Evolutionary conservation across 2,797 vertebrate genomes (phyloP), one percentile per base, ranked within the genome.

Genomic region (Poecilia picta): DNA sequence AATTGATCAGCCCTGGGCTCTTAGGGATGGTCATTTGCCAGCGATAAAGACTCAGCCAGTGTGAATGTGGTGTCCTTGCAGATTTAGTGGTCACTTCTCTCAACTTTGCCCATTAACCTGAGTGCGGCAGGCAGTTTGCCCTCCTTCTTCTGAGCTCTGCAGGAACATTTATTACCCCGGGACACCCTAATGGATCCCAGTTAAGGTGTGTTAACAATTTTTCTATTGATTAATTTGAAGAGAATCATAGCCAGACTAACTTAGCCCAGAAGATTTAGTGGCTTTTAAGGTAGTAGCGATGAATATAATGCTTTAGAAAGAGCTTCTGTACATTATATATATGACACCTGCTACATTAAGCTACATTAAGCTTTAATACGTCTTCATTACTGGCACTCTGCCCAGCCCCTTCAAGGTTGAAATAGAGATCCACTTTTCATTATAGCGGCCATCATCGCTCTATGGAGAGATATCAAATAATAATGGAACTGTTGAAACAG

Each of bases 321-420:
- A 98, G 98, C 97, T 97, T 98, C 96, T 96, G 96, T 97, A 98
- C 98, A 98, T 98, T 98, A 98, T 95, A 96, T 96, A 98, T 97
- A 97, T 97, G 98, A 97, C 98, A 98, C 97, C 97, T 98, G 98
- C 98, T 99, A 98, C 98, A 98, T 99, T 99, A 99, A 98, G 98
- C 97, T 98, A 95, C 98, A 99, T 99, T 99, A 99, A 98, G 98
- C 95, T 97, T 97, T 99, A 97, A 98, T 99, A 97, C 94, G 96
- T 99, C 98, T 99, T 99, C 97, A 99, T 99, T 99, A 99, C 97
- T 98, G 98, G 98, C 97, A 96, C 92, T 92, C 91, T 95, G 97
- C 98, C 97, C 96, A 96, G 96, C 95, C 96, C 95, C 96, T 97
- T 97, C 98, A 99, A 99, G 97, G 97, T 98, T 98, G 98, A 97